Evolutionary conservation across 2,113 vertebrate genomes (phyloP).

Genomic region (Riparia riparia): DNA sequence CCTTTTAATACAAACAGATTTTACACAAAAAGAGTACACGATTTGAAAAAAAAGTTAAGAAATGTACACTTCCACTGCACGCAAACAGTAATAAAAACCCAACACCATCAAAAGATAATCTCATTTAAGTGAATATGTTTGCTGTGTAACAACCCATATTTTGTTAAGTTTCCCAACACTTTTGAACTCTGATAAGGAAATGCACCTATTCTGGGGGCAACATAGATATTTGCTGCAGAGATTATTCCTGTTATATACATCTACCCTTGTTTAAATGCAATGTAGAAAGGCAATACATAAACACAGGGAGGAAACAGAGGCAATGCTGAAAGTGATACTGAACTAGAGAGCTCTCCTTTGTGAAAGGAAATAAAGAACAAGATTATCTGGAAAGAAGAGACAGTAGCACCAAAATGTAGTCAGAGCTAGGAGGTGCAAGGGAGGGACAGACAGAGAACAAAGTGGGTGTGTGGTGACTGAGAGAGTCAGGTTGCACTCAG

Average conservation of each 20-base stretch:
- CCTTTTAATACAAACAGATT: not conserved
- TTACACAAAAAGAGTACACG: not conserved
- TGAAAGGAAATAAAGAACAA: constrained; percentile 47
- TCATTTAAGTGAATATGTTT: not conserved
- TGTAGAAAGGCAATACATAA: constrained; percentile 16
- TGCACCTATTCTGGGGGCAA: not conserved
- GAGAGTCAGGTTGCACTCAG: constrained; percentile 64
- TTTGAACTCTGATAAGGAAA: constrained; percentile 20
- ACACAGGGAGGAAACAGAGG: constrained; percentile 36
- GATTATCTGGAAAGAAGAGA: constrained; percentile 56
- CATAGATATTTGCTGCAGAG: not conserved
- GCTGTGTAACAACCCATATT: constrained; percentile 30
- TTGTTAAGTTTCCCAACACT: constrained; percentile 50
- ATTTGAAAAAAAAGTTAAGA: not conserved
- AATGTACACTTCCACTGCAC: not conserved
- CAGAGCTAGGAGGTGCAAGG: not conserved
- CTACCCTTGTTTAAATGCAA: constrained; percentile 29
- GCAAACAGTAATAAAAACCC: constrained; percentile 6
- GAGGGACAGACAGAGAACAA: constrained; percentile 24
- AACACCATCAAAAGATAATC: constrained; percentile 34
- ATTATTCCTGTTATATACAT: constrained; percentile 16
- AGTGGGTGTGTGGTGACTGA: not conserved
- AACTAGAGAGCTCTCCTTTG: constrained; percentile 35
- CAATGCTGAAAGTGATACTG: constrained; percentile 22
- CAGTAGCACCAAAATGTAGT: constrained; percentile 24